phyloP scores from a whole-genome alignment of 1,140 invertebrate species.

The Brachionus rubens region DNA sequence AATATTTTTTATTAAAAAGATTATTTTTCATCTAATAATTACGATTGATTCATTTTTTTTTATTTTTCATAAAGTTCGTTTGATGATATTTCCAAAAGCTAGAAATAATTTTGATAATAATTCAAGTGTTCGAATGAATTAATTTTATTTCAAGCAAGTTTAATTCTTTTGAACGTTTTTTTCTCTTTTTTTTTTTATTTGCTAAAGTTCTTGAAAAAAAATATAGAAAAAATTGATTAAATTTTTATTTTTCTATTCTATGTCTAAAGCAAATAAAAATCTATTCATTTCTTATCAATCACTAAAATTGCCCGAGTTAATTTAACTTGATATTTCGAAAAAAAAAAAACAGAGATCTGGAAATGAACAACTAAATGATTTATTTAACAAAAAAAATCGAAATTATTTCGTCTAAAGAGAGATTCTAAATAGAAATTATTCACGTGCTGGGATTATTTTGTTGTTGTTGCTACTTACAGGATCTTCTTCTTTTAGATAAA shows the following conservation, averaged over 20 bases:
- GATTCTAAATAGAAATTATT: neutral
- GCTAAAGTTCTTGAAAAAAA: conserved; percentile 35
- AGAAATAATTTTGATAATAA: too few species aligned
- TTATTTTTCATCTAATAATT: too few species aligned
- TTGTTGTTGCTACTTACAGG: neutral
- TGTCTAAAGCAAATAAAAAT: neutral
- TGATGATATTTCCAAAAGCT: too few species aligned
- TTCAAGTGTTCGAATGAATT: too few species aligned
- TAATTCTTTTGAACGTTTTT: neutral
- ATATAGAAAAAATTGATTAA: neutral
- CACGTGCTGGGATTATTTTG: conserved; percentile 11
- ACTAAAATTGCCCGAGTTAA: conserved; percentile 7
- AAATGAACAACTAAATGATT: conserved; percentile 35
- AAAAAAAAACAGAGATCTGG: neutral
- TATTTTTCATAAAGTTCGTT: too few species aligned
- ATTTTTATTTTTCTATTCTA: conserved; percentile 27
- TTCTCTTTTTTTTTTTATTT: conserved; percentile 4
- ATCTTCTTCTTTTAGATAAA: too few species aligned
- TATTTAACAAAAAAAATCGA: neutral
- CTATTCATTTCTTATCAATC: conserved; percentile 28
- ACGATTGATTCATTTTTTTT: too few species aligned
- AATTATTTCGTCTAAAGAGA: neutral
- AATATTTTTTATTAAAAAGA: too few species aligned
- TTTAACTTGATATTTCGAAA: conserved; percentile 26
- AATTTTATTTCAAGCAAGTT: neutral